Percentiles rank a stretch among this genome's conserved stretches.
phyloP scores from a whole-genome alignment of 2,797 vertebrate genomes.

The Myotis vivesi region DNA sequence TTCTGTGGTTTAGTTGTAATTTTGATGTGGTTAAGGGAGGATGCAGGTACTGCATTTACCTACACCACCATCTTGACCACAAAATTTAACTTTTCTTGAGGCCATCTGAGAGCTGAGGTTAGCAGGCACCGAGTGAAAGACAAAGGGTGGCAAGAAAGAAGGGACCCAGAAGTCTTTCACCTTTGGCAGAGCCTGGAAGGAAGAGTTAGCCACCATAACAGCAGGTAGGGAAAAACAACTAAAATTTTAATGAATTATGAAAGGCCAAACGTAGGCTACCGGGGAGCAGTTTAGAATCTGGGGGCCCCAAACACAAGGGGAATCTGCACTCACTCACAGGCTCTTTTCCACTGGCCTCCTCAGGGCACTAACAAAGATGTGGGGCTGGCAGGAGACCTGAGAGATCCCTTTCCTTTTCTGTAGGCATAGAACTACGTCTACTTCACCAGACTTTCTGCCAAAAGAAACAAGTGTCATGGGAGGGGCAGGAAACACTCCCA shows the following conservation, averaged over 20 bases:
- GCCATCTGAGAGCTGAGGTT: neutral
- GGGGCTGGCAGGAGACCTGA: neutral
- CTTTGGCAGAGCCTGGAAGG: neutral
- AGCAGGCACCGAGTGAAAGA: neutral
- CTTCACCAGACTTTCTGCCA: neutral
- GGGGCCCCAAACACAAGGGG: neutral
- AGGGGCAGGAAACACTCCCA: neutral
- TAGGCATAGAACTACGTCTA: neutral
- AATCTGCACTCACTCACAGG: neutral
- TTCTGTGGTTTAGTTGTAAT: neutral
- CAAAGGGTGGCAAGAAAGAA: neutral
- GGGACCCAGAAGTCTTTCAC: neutral
- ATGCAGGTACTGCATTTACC: neutral
- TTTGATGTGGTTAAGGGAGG: neutral
- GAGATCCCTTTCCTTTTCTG: neutral
- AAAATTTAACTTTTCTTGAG: neutral
- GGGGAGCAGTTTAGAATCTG: neutral
- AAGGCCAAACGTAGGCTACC: neutral
- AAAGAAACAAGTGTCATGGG: neutral
- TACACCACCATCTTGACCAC: neutral
- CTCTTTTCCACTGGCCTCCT: neutral
- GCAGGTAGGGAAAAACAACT: neutral
- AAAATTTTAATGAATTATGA: neutral
- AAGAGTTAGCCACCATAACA: neutral
- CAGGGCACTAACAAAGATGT: neutral